These are phyloP conservation scores for Podotricha telesiphe DNA, from an alignment of 2,888 invertebrate species.

Conservation along the genomic window DNA sequence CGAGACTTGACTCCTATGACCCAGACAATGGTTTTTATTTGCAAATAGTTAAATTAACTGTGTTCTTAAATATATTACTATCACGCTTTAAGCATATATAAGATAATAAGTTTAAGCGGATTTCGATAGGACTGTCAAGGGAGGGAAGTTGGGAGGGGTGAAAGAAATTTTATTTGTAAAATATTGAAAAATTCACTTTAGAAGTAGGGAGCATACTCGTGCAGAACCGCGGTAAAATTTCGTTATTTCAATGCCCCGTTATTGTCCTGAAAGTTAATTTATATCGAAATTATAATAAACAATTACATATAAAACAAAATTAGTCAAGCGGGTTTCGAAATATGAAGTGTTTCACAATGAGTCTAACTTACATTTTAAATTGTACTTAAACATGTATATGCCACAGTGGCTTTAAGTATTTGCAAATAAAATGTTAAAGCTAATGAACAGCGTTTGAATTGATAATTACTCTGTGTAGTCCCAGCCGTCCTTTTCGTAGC, in stretches of 20 bases:
- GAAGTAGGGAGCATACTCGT: slow-evolving; percentile 2
- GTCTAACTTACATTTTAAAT: slow-evolving; percentile 5
- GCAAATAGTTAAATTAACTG: slow-evolving; percentile 21
- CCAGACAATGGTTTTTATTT: slow-evolving; percentile 13
- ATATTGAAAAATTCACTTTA: slow-evolving; percentile 19
- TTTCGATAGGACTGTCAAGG: not conserved
- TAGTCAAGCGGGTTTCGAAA: not conserved
- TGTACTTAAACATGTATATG: slow-evolving; percentile 27
- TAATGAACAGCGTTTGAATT: slow-evolving; percentile 36
- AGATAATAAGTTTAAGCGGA: slow-evolving; percentile 4
- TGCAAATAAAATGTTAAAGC: slow-evolving; percentile 19
- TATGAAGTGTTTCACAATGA: slow-evolving; percentile 1
- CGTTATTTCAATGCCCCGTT: slow-evolving; percentile 22
- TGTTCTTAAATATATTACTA: slow-evolving; percentile 1
- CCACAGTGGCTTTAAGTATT: slow-evolving; percentile 17
- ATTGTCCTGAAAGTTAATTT: slow-evolving; percentile 25
- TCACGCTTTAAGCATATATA: slow-evolving; percentile 1
- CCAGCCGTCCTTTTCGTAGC: slow-evolving; percentile 99
- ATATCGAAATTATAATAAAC: slow-evolving; percentile 11
- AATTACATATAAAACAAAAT: not conserved
- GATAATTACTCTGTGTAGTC: slow-evolving; percentile 92
- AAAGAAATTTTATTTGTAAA: not conserved
- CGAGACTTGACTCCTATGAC: no score
- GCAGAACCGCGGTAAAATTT: slow-evolving; percentile 10
- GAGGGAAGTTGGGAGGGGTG: not conserved